These are phyloP conservation scores for Pipistrellus nathusii DNA, from an alignment of 2,797 vertebrate species.

Conservation along the genomic window DNA sequence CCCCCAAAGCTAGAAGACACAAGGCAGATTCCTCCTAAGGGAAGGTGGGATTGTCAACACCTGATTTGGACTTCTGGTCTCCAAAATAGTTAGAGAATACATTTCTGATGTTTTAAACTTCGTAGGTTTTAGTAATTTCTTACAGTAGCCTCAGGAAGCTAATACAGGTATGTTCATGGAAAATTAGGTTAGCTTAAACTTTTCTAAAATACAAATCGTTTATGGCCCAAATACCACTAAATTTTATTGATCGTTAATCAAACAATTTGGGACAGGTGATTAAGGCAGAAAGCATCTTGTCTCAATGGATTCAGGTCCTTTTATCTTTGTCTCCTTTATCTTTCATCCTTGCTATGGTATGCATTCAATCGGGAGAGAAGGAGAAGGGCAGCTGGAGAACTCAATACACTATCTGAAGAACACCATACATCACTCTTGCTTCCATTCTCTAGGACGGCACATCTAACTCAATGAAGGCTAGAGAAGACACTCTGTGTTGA, in stretches of 20 bases:
- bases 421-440: not conserved
- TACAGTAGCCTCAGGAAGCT: not conserved
- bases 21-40: rapidly evolving
- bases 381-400: not conserved
- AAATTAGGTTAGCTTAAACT: not conserved
- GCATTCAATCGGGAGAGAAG: not conserved
- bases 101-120: not conserved
- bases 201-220: not conserved
- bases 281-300: not conserved
- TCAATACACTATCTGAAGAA: not conserved
- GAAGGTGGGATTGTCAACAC: rapidly evolving
- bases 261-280: not conserved
- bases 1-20: not conserved
- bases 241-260: not conserved
- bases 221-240: not conserved
- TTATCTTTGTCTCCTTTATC: not conserved
- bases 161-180: not conserved
- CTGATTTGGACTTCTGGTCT: not conserved
- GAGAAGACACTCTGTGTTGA: not conserved
- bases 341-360: not conserved
- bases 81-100: not conserved
- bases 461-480: not conserved
- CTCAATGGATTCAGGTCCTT: not conserved
- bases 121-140: not conserved
- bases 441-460: not conserved